Conservation (phyloP, 2,888 invertebrate species). For the Drosophila niveifrons region DNA sequence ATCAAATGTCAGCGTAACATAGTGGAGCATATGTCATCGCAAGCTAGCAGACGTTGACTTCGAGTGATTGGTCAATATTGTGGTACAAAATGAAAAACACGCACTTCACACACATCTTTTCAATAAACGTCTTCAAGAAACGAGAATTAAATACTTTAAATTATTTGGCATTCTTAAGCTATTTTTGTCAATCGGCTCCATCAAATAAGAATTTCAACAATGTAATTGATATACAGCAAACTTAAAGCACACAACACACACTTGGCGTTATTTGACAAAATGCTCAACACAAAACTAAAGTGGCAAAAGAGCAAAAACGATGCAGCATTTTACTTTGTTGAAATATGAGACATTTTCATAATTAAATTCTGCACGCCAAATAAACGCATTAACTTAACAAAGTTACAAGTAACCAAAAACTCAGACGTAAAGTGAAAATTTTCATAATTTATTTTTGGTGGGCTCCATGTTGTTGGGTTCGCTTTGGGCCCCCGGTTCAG, state of each 20-base stretch:
- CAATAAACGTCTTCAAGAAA: not conserved
- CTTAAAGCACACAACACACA: not conserved
- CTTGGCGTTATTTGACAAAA: not conserved
- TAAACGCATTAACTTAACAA: constrained; percentile 76
- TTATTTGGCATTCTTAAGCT: no score
- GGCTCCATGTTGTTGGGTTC: constrained; percentile 45
- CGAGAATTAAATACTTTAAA: not conserved
- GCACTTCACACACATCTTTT: not conserved
- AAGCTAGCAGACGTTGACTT: constrained; percentile 1
- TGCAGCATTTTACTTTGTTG: constrained; percentile 32
- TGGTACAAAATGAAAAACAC: constrained; percentile 26
- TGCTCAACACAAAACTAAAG: not conserved
- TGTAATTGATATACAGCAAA: not conserved
- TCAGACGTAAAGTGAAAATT: constrained; percentile 67
- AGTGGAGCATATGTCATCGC: constrained; percentile 37
- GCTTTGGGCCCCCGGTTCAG: not conserved
- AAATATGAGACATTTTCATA: constrained; percentile 69
- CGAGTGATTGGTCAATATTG: constrained; percentile 41
- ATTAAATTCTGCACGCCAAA: constrained; percentile 73
- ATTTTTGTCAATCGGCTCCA: not conserved
- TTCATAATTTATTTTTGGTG: constrained; percentile 78
- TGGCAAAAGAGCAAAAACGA: not conserved
- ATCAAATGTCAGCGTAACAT: constrained; percentile 48
- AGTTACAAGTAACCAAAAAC: constrained; percentile 65
- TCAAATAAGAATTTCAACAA: not conserved